phyloP scores from a whole-genome alignment of 2,113 vertebrate genomes.

The Nasalis larvatus region DNA sequence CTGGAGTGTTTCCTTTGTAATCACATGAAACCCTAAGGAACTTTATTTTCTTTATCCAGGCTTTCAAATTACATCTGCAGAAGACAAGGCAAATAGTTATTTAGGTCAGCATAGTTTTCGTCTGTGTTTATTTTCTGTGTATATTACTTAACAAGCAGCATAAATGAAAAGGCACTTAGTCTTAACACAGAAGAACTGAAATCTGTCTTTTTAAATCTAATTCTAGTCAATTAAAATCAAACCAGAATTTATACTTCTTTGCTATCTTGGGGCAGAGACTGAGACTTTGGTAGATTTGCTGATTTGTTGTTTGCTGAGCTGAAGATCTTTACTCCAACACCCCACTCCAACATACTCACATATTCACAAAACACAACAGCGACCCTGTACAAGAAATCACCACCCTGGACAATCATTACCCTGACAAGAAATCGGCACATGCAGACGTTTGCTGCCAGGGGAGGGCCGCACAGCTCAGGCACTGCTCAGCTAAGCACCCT shows the following conservation, averaged over 20 bases:
- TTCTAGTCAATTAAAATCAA: constrained; percentile 5
- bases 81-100: constrained; percentile 65
- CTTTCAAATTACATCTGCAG: constrained; percentile 73
- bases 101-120: constrained; percentile 65
- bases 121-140: constrained; percentile 51
- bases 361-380: not conserved
- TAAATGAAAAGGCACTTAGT: not conserved
- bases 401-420: fast-evolving
- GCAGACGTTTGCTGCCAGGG: not conserved
- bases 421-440: not conserved
- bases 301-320: not conserved
- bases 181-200: constrained; percentile 15
- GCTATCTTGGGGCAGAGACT: not conserved
- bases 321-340: not conserved
- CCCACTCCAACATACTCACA: not conserved
- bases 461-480: not conserved
- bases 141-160: constrained; percentile 10
- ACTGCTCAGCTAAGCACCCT: fast-evolving
- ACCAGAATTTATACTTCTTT: not conserved
- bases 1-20: constrained; percentile 82
- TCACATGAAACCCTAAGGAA: constrained; percentile 78
- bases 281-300: not conserved
- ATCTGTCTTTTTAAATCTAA: not conserved
- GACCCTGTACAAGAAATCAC: not conserved
- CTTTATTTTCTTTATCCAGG: constrained; percentile 79